Base-by-base conservation (phyloP, 2,113 vertebrate species). In the Xenopus borealis region DNA sequence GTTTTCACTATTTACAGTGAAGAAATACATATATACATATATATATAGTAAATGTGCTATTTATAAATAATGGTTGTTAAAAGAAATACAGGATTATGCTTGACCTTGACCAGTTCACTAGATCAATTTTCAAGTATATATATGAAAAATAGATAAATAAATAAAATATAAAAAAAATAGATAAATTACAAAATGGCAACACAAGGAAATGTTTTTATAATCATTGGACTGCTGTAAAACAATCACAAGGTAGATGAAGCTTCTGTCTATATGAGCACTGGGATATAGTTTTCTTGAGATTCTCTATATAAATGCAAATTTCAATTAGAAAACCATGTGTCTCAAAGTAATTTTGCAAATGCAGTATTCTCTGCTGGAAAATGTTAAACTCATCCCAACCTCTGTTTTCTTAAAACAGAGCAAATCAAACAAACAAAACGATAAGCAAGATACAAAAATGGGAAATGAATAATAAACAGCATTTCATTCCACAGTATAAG, bases 291-390 rank as follows among this genome's bases (percentile, higher is more conserved):
- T 70, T 76, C 66, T 12, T 64, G 47, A 69, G 69, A 76, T 27
- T 14, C 67, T 76, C 74, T 69, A 76, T 76, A 70, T 76, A 76
- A 76, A 76, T 76, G 74, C 74, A 76, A 76, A 76, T 76, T 76
- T 76, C 66, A 70, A 76, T 76, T 76, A 76, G 74, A 70, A 64
- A 76, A 76, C 74, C 74, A 70, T 76, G 74, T 76, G 74, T 76
- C 74, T 70, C 66, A 69, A 46, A 76, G 74, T 76, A 47, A 76
- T 76, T 76, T 70, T 70, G 58, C 69, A 64, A 76, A 70, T 57
- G 33, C 50, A 64, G 23, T 76, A 64, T 76, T 68, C 59, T 76
- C 33, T 70, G 57, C 19, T 70, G 59, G 46, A 70, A 76, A 70
- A 64, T 70, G 59, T 64, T 46, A 70, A 64, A 76, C 69, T 69